These are phyloP conservation scores for Drosophila nigricruria DNA, from an alignment of 2,888 invertebrate species.

Conservation along the genomic window DNA sequence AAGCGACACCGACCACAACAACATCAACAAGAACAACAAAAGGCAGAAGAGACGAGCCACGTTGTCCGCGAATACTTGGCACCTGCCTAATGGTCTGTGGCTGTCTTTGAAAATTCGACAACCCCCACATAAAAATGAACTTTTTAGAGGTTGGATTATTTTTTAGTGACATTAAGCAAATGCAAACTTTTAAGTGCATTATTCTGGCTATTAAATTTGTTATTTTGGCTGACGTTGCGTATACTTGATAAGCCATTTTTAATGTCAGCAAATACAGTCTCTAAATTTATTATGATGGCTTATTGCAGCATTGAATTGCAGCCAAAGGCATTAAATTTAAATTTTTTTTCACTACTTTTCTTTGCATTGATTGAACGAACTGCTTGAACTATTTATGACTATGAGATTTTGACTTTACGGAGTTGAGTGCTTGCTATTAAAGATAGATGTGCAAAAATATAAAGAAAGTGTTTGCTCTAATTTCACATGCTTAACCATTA, in stretches of 20 bases:
- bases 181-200: slow-evolving; percentile 37
- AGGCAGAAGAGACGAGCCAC: slow-evolving; percentile 19
- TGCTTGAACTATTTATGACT: not conserved
- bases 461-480: not conserved
- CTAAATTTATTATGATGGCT: slow-evolving; percentile 23
- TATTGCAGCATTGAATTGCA: not conserved
- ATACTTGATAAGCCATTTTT: slow-evolving; percentile 31
- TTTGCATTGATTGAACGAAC: not conserved
- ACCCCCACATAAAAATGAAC: slow-evolving; percentile 17
- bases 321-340: not conserved
- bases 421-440: not conserved
- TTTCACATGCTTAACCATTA: not conserved
- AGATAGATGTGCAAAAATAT: not conserved
- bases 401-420: not conserved
- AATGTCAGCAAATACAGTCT: slow-evolving; percentile 4
- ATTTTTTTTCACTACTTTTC: not conserved
- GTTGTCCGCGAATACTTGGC: slow-evolving; percentile 49
- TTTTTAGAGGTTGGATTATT: slow-evolving; percentile 18
- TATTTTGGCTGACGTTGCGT: slow-evolving; percentile 31
- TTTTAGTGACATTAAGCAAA: slow-evolving; percentile 18
- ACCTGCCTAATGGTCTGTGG: slow-evolving; percentile 71
- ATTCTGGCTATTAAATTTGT: slow-evolving; percentile 60
- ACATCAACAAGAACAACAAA: slow-evolving; percentile 12
- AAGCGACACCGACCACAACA: slow-evolving; percentile 30
- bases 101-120: slow-evolving; percentile 23